A percentile compares a stretch with the other conserved stretches of the same genome.
These are phyloP conservation scores for Rhinoderma darwinii DNA, from an alignment of 2,113 vertebrate species.

Conservation along the genomic window DNA sequence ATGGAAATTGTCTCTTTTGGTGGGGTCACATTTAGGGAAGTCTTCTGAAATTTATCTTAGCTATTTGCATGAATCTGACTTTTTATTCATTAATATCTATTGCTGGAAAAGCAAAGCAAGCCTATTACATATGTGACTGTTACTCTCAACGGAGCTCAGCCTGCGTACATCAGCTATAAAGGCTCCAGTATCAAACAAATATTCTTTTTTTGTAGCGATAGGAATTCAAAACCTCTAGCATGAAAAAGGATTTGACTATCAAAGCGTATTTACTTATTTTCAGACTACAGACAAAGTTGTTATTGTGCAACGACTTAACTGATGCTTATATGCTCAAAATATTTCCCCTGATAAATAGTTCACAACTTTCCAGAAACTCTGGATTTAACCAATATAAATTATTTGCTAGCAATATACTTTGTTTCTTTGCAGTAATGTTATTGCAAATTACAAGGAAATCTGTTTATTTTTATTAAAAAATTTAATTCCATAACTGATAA, in stretches of 20 bases:
- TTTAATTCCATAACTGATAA: no score
- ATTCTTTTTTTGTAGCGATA: conserved; percentile 25
- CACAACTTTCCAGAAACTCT: background rate
- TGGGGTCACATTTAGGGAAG: background rate
- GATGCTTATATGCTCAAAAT: background rate
- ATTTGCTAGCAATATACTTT: background rate
- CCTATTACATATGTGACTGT: background rate
- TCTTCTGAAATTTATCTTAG: background rate
- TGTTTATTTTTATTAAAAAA: no score
- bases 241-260: conserved; percentile 21
- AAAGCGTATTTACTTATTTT: conserved; percentile 20
- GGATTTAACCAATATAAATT: background rate
- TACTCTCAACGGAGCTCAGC: background rate
- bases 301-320: conserved; percentile 19
- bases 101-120: background rate
- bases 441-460: background rate
- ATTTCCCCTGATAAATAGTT: background rate
- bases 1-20: no score
- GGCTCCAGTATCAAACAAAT: conserved; percentile 16
- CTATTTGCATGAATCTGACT: background rate
- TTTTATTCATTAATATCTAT: background rate
- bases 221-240: conserved; percentile 6
- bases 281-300: conserved; percentile 14
- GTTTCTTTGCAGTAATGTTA: background rate
- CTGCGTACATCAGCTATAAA: background rate